Evolutionary conservation across 2,797 vertebrate genomes (phyloP).

Genomic region (Uromys caudimaculatus): DNA sequence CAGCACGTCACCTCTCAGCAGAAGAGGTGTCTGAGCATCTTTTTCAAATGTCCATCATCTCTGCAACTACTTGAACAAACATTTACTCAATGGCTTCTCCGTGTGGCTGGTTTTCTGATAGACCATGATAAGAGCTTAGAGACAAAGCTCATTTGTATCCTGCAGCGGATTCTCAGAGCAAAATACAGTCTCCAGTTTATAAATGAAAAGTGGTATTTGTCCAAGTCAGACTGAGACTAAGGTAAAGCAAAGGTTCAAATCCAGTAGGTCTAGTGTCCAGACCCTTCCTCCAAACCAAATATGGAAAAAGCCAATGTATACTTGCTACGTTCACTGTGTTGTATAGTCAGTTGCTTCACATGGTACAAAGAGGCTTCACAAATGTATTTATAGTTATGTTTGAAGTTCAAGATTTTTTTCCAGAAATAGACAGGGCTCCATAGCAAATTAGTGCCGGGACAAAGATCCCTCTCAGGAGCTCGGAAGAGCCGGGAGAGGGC

Average conservation of each 20-base stretch:
- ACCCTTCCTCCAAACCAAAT: background rate
- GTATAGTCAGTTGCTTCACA: background rate
- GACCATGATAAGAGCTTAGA: background rate
- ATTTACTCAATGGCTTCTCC: background rate
- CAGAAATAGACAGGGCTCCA: too few species aligned
- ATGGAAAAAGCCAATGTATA: background rate
- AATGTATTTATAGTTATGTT: background rate
- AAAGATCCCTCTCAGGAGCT: too few species aligned
- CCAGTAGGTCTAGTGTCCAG: background rate
- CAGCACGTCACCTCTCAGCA: background rate
- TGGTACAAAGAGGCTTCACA: background rate
- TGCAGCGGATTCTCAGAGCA: background rate
- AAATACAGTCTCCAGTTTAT: background rate
- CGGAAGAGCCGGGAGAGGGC: too few species aligned
- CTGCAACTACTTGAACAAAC: background rate
- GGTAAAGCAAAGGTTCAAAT: conserved; percentile 36
- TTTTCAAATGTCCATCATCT: background rate
- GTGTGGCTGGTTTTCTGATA: background rate
- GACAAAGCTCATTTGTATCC: background rate
- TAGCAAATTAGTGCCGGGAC: too few species aligned
- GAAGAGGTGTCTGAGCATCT: background rate
- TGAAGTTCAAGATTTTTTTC: background rate
- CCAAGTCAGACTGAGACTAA: background rate
- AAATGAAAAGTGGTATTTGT: conserved; percentile 23
- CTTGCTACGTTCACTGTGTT: background rate